Evolutionary conservation across 2,113 vertebrate species (phyloP).

Genomic region (Menidia beryllina): DNA sequence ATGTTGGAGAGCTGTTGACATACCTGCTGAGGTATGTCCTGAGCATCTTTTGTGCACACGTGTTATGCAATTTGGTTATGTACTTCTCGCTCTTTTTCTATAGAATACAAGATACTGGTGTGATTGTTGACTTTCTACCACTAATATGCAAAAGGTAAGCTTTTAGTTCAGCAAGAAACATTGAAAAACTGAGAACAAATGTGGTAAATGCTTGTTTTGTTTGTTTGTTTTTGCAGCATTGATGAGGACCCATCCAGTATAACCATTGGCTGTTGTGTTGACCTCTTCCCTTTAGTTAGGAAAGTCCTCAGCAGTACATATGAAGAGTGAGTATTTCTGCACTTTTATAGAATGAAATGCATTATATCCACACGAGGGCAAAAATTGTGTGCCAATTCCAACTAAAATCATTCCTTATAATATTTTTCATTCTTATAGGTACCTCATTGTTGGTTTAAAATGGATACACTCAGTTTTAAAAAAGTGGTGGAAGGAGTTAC

Average conservation of each 20-base stretch:
- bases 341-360: not conserved
- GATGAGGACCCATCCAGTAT: conserved; percentile 86
- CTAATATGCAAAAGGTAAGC: conserved; percentile 90
- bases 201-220: not conserved
- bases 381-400: not conserved
- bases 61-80: not conserved
- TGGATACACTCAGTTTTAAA: conserved; percentile 93
- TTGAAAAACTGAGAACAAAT: not conserved
- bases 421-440: conserved; percentile 80
- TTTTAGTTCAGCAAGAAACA: not conserved
- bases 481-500: conserved; percentile 89
- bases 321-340: conserved; percentile 88
- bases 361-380: not conserved
- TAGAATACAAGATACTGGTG: conserved; percentile 92
- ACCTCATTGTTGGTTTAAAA: conserved; percentile 88
- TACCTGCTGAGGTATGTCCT: conserved; percentile 89
- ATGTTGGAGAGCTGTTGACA: conserved; percentile 90
- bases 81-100: conserved; percentile 23
- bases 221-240: conserved; percentile 82
- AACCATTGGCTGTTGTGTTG: conserved; percentile 92
- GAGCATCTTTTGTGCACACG: not conserved
- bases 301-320: conserved; percentile 89
- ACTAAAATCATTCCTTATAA: rapidly evolving
- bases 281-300: conserved; percentile 90
- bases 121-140: conserved; percentile 93